Evolutionary conservation across 1,140 invertebrate genomes (phyloP), one percentile per base, ranked within the genome.

Genomic region (Dolichoris vasculosae): DNA sequence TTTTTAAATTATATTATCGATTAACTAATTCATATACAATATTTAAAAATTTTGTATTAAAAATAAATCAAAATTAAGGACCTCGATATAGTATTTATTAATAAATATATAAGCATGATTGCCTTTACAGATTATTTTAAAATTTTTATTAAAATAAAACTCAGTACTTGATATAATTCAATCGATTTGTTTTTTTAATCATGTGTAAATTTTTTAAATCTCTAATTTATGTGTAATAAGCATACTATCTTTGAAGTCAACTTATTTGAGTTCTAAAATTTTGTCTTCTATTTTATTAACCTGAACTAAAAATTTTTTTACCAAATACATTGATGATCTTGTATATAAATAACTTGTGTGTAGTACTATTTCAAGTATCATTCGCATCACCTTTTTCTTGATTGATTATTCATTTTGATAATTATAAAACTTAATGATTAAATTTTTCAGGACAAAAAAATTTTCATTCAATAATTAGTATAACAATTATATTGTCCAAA

Each of bases 261-360:
- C 26, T 59, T 26, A 59, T 59, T 4, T 26, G 26, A 59, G 13
- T 9, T 59, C 9, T 59, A 26, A 26, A 26, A 59, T 26, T 59
- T 26, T 26, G 2, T 59, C 23, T 59, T 59, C 20, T 26, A 59
- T 26, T 23, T 51, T 2, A 17, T 15, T n/a, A 63, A 4, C 30
- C 30, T 73, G 43, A 73, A 73, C 1, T 73, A 43, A 73, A 73
- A 26, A 40, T 40, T 23, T 17, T 40, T 43, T 73, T 69, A 69
- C 40, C 40, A 20, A 73, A 43, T 43, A 59, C 9, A 26, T 26
- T 7, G 23, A 59, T 13, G 23, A 59, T 26, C 51, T 55, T 55
- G 23, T 59, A 26, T 26, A 23, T 40, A 40, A 51, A 15, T 59
- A 77, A 89, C 90, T 89, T 90, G 91, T 90, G 55, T 76, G 40